A percentile compares a stretch with the other conserved stretches of the same genome.
These are phyloP conservation scores for Crocidura indochinensis DNA, from an alignment of 2,797 vertebrate genomes.

Conservation along the genomic window DNA sequence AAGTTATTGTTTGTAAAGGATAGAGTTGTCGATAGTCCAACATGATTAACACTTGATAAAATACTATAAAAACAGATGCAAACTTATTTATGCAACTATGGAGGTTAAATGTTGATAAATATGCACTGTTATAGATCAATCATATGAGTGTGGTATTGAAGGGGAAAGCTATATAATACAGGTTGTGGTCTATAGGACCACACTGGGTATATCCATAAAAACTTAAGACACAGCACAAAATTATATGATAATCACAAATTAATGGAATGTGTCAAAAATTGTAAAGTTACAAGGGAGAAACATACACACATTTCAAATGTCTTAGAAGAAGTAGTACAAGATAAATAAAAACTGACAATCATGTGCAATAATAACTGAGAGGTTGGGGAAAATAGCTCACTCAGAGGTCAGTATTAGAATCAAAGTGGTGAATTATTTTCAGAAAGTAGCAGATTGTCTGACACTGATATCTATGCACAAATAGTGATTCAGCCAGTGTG, in stretches of 20 bases:
- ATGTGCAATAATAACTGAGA: not conserved
- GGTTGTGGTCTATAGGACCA: not conserved
- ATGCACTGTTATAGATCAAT: not conserved
- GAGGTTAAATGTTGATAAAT: not conserved
- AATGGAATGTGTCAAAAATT: not conserved
- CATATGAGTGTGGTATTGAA: not conserved
- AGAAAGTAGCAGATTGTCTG: too few relatives aligned
- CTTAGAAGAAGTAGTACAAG: conserved; percentile 16
- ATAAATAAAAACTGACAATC: not conserved
- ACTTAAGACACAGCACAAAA: not conserved
- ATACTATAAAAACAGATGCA: not conserved
- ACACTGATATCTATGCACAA: not conserved
- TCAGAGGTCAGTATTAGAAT: not conserved
- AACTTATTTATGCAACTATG: not conserved
- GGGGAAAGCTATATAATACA: not conserved
- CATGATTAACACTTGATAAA: not conserved
- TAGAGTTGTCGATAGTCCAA: not conserved
- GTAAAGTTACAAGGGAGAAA: not conserved
- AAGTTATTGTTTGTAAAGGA: not conserved
- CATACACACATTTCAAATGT: not conserved
- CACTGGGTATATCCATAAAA: not conserved
- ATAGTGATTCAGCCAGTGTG: not conserved
- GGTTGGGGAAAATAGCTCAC: not conserved
- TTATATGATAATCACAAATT: not conserved
- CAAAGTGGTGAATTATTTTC: not conserved